Percentiles rank a stretch among this genome's conserved stretches.
phyloP scores from a whole-genome alignment of 2,797 vertebrate genomes.

The Pangasius larnaudii region DNA sequence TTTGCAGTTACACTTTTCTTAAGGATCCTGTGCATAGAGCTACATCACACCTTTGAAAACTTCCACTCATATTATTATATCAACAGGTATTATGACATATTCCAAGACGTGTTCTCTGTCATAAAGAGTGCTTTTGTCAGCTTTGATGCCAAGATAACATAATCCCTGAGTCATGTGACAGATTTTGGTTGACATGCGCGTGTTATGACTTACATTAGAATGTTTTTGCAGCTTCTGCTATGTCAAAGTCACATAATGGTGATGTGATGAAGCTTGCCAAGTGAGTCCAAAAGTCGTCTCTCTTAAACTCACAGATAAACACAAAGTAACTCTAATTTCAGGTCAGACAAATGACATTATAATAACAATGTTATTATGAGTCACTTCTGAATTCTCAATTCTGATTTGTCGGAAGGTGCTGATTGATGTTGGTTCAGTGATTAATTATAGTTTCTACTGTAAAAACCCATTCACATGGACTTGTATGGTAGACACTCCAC shows the following conservation, averaged over 20 bases:
- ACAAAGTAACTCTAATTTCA: not conserved
- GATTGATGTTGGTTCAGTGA: too few relatives aligned
- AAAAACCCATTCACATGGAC: too few relatives aligned
- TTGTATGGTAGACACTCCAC: too few relatives aligned
- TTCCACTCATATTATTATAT: not conserved
- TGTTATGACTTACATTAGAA: not conserved
- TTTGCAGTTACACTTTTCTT: not conserved
- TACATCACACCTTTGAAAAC: not conserved
- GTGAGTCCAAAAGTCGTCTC: not conserved
- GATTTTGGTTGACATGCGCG: not conserved
- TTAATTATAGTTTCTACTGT: too few relatives aligned
- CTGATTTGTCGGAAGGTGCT: too few relatives aligned
- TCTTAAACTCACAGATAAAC: not conserved
- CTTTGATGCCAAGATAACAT: not conserved
- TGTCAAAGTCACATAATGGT: not conserved
- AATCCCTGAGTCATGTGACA: constrained; percentile 3
- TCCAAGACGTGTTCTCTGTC: not conserved
- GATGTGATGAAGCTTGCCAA: not conserved
- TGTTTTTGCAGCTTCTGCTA: not conserved
- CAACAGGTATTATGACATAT: not conserved
- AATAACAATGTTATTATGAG: too few relatives aligned
- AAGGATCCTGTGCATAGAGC: not conserved
- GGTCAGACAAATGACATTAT: not conserved
- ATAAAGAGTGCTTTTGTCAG: not conserved
- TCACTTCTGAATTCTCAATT: too few relatives aligned